phyloP scores from a whole-genome alignment of 2,113 vertebrate species.

The Manacus vitellinus region DNA sequence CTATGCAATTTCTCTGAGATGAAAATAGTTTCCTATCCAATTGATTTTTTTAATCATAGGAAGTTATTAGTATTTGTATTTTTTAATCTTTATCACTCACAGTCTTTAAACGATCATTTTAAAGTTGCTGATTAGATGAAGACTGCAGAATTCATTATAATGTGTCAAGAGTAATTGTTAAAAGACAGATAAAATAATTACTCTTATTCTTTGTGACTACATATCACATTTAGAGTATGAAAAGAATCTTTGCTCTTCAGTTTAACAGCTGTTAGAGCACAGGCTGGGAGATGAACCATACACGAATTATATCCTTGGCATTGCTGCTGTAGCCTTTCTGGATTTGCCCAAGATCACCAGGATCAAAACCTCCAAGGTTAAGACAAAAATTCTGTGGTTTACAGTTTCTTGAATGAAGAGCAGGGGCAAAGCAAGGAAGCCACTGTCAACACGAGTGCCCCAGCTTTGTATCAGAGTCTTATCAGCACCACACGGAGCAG shows the following conservation, averaged over 20 bases:
- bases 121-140: background rate
- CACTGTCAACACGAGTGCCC: background rate
- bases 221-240: background rate
- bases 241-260: background rate
- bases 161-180: background rate
- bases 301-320: accelerated
- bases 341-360: background rate
- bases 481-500: background rate
- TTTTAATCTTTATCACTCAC: background rate
- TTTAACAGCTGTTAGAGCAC: background rate
- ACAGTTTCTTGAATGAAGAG: background rate
- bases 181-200: background rate
- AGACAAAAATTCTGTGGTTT: background rate
- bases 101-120: background rate
- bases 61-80: conserved; percentile 6
- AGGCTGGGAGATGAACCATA: background rate
- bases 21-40: background rate
- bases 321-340: background rate
- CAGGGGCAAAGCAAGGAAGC: background rate
- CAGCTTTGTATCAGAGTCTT: no score
- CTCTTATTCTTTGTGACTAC: background rate
- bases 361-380: background rate
- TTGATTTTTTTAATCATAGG: background rate
- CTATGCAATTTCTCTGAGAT: background rate
- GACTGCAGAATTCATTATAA: background rate